Evolutionary conservation across 2,888 invertebrate genomes (phyloP), one percentile per base, ranked within the genome.

Genomic region (Calameuta idolon): DNA sequence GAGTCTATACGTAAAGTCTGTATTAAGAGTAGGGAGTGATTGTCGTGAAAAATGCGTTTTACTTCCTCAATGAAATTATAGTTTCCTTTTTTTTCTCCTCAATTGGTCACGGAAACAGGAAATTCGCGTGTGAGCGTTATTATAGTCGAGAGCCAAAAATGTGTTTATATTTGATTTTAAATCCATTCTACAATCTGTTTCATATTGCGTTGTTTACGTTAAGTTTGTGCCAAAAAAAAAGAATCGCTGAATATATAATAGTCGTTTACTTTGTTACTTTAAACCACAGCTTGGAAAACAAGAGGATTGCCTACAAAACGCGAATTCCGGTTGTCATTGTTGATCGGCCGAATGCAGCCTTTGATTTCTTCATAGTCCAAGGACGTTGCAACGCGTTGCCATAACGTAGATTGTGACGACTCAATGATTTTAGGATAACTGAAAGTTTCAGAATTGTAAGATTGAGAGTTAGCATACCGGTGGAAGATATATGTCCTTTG

Each of bases 201-300:
- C 80, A 80, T 79, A 76, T 79, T 77, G 78, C 77, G 78, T 80
- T 78, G 78, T 76, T 78, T 81, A 77, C 75, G 80, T 81, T 79
- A 80, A 81, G 80, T 81, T 81, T 81, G 81, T 81, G 81, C 81
- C 81, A 81, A 4, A 33, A 81, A 81, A 80, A 78, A 77, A 76
- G 68, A 78, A 75, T 69, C 35, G 34, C 15, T 55, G 23, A 76
- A 69, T 15, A 37, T 33, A 15, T 23, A 23, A 55, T 55, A 55
- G 55, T 40, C 40, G 40, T 55, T 55, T 23, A 55, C 55, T 55
- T 55, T 55, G 55, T 55, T 55, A 55, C 55, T 55, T 55, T 23
- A 55, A 55, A 55, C 9, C 23, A 55, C 55, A 23, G 9, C 23
- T 55, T 55, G 23, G 9, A 23, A 55, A 23, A 23, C 9, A 55